These are phyloP conservation scores for Elmis aenea DNA, from an alignment of 2,888 invertebrate genomes.

Conservation along the genomic window DNA sequence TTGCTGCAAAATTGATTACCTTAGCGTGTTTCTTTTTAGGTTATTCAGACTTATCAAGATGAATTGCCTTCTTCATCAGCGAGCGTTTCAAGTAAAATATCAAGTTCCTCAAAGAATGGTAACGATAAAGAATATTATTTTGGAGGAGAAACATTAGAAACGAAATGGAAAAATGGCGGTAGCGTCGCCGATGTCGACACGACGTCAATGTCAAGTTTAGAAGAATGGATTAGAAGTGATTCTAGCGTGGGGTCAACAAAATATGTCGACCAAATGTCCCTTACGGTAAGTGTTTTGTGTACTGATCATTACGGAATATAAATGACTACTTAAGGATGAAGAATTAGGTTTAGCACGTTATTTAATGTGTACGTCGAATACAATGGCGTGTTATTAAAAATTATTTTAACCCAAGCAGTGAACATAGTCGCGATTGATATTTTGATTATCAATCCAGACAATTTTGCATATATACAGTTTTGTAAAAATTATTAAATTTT, in stretches of 20 bases:
- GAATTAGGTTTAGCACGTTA: too few relatives aligned
- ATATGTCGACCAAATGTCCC: conserved; percentile 40
- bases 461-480: too few relatives aligned
- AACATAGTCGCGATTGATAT: too few relatives aligned
- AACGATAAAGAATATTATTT: conserved; percentile 40
- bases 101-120: conserved; percentile 34
- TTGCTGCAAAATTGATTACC: too few relatives aligned
- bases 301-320: background rate
- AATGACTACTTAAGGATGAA: too few relatives aligned
- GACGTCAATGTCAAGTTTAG: conserved; percentile 41
- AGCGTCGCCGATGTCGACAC: conserved; percentile 34
- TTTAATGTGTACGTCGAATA: too few relatives aligned
- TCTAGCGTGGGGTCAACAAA: conserved; percentile 40
- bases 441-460: too few relatives aligned
- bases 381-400: too few relatives aligned
- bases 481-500: too few relatives aligned
- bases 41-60: conserved; percentile 61
- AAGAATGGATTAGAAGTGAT: conserved; percentile 42
- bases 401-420: too few relatives aligned
- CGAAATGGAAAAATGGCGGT: conserved; percentile 32
- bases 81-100: conserved; percentile 37
- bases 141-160: conserved; percentile 40
- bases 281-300: conserved; percentile 43
- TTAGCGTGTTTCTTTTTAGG: too few relatives aligned
- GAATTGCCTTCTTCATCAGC: conserved; percentile 40